Evolutionary conservation across 2,888 invertebrate species (phyloP).

Genomic region (Cistogaster globosa): DNA sequence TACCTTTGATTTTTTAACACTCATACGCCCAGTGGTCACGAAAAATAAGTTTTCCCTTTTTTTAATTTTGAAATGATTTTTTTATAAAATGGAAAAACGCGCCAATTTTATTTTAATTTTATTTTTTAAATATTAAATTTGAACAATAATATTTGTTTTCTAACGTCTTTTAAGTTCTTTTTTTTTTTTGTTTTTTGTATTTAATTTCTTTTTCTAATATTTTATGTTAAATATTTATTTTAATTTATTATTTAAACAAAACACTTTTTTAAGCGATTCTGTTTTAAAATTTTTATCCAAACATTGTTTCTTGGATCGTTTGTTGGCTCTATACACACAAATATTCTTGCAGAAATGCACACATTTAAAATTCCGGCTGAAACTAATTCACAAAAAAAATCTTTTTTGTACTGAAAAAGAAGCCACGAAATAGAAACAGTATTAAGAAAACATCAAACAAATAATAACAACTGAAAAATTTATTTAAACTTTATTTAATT

Average conservation of each 20-base stretch:
- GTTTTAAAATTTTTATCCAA: conserved; percentile 18
- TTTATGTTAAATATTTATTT: conserved; percentile 17
- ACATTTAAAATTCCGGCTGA: conserved; percentile 45
- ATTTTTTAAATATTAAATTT: not conserved
- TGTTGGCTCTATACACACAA: not conserved
- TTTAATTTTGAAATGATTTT: not conserved
- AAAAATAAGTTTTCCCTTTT: conserved; percentile 5
- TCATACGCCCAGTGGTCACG: conserved; percentile 53
- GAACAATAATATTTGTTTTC: not conserved
- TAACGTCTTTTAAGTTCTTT: conserved; percentile 12
- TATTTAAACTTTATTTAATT: not conserved
- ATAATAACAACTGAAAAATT: not conserved
- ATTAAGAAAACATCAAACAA: conserved; percentile 2
- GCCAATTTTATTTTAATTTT: conserved; percentile 6
- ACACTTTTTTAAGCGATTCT: conserved; percentile 19
- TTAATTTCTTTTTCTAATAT: conserved; percentile 1
- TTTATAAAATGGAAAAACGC: conserved; percentile 25
- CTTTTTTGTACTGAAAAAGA: not conserved
- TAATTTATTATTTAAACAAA: conserved; percentile 30
- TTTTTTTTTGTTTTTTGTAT: not conserved
- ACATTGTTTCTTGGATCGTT: conserved; percentile 29
- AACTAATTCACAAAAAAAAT: conserved; percentile 25
- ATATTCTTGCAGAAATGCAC: not conserved
- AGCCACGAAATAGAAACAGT: not conserved
- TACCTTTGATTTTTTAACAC: conserved; percentile 62